These are phyloP conservation scores for Pelecanoides urinatrix DNA, from an alignment of 2,113 vertebrate genomes.

Conservation along the genomic window DNA sequence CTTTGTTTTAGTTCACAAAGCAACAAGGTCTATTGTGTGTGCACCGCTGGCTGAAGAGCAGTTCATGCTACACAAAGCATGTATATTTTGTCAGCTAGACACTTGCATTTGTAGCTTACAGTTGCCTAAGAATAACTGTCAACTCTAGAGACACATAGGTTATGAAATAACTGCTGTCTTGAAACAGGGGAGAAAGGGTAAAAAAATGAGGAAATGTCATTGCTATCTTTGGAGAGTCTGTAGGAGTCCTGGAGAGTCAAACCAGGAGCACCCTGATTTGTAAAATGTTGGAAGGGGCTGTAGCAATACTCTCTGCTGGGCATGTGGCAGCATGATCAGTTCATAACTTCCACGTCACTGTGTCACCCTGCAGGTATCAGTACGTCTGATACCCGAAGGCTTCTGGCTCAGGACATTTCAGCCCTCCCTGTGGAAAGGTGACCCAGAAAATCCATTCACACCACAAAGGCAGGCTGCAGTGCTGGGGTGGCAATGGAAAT, in stretches of 20 bases:
- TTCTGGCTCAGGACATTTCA: background rate
- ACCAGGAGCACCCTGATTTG: background rate
- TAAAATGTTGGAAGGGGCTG: background rate
- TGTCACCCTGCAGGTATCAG: background rate
- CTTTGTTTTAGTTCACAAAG: background rate
- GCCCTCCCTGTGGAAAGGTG: background rate
- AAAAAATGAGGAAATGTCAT: background rate
- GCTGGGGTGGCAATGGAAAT: background rate
- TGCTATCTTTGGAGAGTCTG: background rate
- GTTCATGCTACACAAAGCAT: background rate
- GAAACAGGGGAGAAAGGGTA: background rate
- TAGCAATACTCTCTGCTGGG: background rate
- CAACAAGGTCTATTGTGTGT: background rate
- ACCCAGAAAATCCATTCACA: background rate
- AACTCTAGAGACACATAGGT: background rate
- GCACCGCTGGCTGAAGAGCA: background rate
- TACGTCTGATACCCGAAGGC: background rate
- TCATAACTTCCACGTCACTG: accelerated
- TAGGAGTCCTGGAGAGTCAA: background rate
- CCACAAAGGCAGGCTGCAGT: background rate
- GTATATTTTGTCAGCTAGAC: background rate
- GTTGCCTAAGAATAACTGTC: constrained; percentile 1
- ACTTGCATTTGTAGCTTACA: background rate
- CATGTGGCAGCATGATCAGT: background rate
- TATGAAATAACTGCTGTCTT: constrained; percentile 15